Conservation (phyloP, 2,797 vertebrate species). For the Squalus acanthias region DNA sequence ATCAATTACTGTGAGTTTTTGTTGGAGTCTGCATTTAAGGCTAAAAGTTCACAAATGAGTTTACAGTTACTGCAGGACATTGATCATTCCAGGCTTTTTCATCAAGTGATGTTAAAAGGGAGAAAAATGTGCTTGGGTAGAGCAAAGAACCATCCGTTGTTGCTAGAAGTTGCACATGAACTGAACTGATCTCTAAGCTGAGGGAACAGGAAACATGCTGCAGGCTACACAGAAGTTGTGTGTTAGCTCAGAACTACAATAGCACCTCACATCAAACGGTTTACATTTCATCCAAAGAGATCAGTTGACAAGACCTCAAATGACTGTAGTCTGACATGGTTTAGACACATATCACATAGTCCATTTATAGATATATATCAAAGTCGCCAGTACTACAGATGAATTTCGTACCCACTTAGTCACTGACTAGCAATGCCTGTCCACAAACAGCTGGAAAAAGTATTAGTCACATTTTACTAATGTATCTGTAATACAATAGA, state of each 20-base stretch:
- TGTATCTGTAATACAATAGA: background rate
- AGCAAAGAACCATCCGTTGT: background rate
- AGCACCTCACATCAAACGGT: slow-evolving; percentile 35
- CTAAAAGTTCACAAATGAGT: background rate
- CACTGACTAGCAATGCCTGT: background rate
- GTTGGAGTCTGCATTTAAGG: background rate
- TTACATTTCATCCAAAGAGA: slow-evolving; percentile 40
- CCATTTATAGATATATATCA: background rate
- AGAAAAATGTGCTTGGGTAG: background rate
- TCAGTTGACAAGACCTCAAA: slow-evolving; percentile 40
- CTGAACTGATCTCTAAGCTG: background rate
- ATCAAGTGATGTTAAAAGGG: background rate
- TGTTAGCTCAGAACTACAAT: slow-evolving; percentile 14
- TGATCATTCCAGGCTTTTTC: background rate
- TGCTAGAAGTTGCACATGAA: background rate
- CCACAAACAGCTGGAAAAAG: background rate
- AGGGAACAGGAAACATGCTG: background rate
- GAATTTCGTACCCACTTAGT: background rate
- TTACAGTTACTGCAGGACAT: background rate
- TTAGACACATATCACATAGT: slow-evolving; percentile 45
- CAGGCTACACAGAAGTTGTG: background rate
- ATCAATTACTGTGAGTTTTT: background rate
- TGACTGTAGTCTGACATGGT: slow-evolving; percentile 42
- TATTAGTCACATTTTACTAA: background rate
- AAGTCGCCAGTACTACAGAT: background rate